Conservation (phyloP, 2,113 vertebrate species). For the Austrofundulus limnaeus region DNA sequence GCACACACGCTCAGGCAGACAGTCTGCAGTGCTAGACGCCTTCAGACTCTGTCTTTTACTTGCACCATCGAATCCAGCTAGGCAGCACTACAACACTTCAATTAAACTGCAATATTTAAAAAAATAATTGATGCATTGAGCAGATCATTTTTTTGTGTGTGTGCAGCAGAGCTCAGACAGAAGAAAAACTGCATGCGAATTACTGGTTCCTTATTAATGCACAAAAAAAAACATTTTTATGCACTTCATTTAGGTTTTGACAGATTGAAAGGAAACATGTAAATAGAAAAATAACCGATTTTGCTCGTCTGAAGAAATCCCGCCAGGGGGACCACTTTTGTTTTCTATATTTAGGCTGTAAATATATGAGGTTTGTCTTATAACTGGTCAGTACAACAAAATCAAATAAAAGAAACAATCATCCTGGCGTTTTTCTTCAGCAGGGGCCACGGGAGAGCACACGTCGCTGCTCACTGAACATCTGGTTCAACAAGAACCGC, state of each 20-base stretch:
- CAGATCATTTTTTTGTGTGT: background rate
- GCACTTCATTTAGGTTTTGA: background rate
- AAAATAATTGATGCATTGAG: background rate
- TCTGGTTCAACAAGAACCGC: background rate
- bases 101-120: background rate
- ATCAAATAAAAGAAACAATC: background rate
- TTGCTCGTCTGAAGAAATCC: background rate
- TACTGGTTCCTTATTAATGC: background rate
- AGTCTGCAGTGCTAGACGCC: constrained; percentile 15
- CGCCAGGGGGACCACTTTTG: too few species aligned
- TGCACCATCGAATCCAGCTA: constrained; percentile 11
- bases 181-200: background rate
- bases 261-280: background rate
- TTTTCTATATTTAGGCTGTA: background rate
- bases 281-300: background rate
- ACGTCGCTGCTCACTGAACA: background rate
- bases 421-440: background rate
- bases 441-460: background rate
- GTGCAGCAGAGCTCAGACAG: background rate
- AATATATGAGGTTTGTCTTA: background rate
- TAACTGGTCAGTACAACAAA: too few species aligned
- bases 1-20: constrained; percentile 10
- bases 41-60: too few species aligned
- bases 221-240: too few species aligned
- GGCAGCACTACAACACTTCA: background rate